phyloP scores from a whole-genome alignment of 2,113 vertebrate species.

The Catharus minimus region DNA sequence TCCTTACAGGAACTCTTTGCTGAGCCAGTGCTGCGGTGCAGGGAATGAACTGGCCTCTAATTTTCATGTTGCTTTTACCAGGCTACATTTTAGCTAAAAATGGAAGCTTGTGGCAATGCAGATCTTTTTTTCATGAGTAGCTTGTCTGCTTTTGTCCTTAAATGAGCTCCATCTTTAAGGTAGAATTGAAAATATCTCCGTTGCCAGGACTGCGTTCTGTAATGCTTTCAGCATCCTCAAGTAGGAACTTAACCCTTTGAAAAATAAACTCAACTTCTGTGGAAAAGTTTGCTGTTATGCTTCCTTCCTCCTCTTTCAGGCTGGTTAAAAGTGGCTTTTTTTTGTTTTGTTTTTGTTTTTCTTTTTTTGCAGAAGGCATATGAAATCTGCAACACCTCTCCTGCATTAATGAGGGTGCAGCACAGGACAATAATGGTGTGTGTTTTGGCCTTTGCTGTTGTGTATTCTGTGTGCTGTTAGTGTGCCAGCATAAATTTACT shows the following conservation, averaged over 20 bases:
- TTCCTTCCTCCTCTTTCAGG: slow-evolving; percentile 22
- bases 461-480: slow-evolving; percentile 26
- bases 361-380: slow-evolving; percentile 36
- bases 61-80: slow-evolving; percentile 44
- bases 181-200: background rate
- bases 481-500: slow-evolving; percentile 2
- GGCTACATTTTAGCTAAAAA: slow-evolving; percentile 47
- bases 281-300: background rate
- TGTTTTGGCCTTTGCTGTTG: slow-evolving; percentile 29
- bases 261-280: background rate
- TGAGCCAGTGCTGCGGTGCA: background rate
- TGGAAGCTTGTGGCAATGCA: slow-evolving; percentile 21
- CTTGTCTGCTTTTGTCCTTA: slow-evolving; percentile 10
- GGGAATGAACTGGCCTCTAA: background rate
- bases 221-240: background rate
- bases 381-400: slow-evolving; percentile 48
- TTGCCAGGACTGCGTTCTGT: background rate
- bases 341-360: slow-evolving; percentile 22
- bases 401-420: slow-evolving; percentile 52
- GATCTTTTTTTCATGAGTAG: background rate
- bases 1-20: background rate
- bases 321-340: slow-evolving; percentile 35
- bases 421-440: slow-evolving; percentile 39
- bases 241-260: background rate
- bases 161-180: background rate